phyloP scores from a whole-genome alignment of 1,140 invertebrate species.

The Gryon sp. region DNA sequence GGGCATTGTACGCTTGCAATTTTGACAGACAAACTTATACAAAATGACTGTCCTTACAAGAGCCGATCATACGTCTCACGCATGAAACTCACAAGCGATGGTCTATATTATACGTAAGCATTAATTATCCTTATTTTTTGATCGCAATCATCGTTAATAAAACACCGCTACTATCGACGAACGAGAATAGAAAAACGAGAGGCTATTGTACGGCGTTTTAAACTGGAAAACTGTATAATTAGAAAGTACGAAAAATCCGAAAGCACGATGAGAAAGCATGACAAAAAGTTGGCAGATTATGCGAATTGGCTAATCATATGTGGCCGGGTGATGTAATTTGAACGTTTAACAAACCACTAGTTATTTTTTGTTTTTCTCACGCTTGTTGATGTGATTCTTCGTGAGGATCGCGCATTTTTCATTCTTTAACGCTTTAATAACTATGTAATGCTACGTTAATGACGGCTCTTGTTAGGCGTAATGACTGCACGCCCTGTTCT shows the following conservation, averaged over 20 bases:
- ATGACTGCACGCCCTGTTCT: constrained; percentile 63
- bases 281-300: constrained; percentile 11
- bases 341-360: constrained; percentile 30
- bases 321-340: constrained; percentile 22
- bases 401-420: constrained; percentile 61
- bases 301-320: constrained; percentile 26
- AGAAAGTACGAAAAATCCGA: constrained; percentile 2
- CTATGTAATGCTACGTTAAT: constrained; percentile 68
- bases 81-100: constrained; percentile 2
- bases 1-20: constrained; percentile 45
- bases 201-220: no score
- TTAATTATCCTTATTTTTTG: constrained; percentile 7
- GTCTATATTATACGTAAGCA: no score
- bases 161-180: no score
- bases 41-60: constrained; percentile 7
- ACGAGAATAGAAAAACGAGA: no score
- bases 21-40: constrained; percentile 33
- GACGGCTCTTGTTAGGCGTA: constrained; percentile 66
- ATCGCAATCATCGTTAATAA: neutral
- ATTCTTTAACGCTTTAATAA: constrained; percentile 64
- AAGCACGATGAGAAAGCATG: constrained; percentile 1
- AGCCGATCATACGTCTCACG: constrained; percentile 21
- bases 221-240: constrained; percentile 17
- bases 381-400: constrained; percentile 52
- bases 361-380: constrained; percentile 47